Evolutionary conservation across 2,113 vertebrate species (phyloP), one percentile per base, ranked within the genome.

Genomic region (Periophthalmus modestus): DNA sequence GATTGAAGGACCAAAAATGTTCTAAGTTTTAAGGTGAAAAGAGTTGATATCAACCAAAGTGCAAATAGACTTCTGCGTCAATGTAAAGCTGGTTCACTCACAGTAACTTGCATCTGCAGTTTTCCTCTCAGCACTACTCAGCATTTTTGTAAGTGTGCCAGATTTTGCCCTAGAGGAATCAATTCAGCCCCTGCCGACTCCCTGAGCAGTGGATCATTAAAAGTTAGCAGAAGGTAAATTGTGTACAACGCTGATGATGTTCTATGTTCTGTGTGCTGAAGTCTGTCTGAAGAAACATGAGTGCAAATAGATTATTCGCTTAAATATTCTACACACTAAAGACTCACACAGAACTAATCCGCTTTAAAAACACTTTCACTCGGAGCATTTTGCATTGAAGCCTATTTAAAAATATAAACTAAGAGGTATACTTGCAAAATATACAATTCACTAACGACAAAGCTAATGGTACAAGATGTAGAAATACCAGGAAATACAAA

Each of bases 131-230:
- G 52, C 69, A 43, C 75, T 67, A 52, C 81, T 78, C 76, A 79
- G 83, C 24, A 6, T 78, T 86, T 73, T 62, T 66, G 58, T 88
- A 59, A 81, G 75, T 71, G 74, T 59, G 65, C 48, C 78, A 69
- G 74, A 79, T 84, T 85, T 73, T 54, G 50, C 67, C 68, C 73
- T 33, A 28, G 69, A 83, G 71, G 74, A 73, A 77, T 73, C 68
- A 54, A 73, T 77, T 84, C 61, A 50, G 65, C 43, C 58, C 57
- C 57, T 59, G 57, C 72, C 47, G 74, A 84, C 71, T 83, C 78
- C 66, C 80, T 72, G 75, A 87, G 86, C 78, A 55, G 73, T 73
- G 78, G 33, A 71, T 0, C 63, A 77, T 63, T 57, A 76, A 80
- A 78, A 48, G 71, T 62, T 80, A 68, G 79, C 14, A 59, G 43